Percentiles rank a stretch among this genome's conserved stretches.
phyloP scores from a whole-genome alignment of 2,797 vertebrate species.

The Caiman crocodilus region DNA sequence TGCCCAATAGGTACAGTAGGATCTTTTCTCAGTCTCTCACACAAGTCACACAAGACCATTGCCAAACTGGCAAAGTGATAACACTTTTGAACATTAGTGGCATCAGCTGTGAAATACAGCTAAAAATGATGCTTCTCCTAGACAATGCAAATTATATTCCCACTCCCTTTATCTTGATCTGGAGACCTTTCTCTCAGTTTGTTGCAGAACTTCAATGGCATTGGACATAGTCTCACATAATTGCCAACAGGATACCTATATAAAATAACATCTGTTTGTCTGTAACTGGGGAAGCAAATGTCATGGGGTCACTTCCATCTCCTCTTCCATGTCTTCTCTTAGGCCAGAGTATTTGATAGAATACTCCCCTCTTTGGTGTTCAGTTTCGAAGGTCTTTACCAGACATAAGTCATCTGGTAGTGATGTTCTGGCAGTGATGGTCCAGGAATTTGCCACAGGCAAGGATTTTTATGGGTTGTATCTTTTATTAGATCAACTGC shows the following conservation, averaged over 20 bases:
- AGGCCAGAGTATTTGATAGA: too few relatives aligned
- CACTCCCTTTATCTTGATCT: background rate
- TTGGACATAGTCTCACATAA: background rate
- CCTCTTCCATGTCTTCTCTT: too few relatives aligned
- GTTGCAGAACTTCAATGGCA: background rate
- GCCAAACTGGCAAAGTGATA: background rate
- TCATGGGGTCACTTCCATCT: too few relatives aligned
- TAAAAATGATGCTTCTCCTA: background rate
- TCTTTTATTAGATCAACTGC: too few relatives aligned
- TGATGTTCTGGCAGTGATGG: too few relatives aligned
- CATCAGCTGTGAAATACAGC: background rate
- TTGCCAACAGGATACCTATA: background rate
- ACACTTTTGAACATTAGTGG: background rate
- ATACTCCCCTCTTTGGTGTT: too few relatives aligned
- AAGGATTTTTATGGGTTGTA: too few relatives aligned
- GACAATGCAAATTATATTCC: background rate
- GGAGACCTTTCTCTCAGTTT: background rate
- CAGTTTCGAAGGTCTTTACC: too few relatives aligned
- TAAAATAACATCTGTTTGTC: background rate
- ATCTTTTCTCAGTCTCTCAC: too few relatives aligned
- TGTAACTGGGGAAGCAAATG: background rate
- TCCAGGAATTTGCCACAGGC: too few relatives aligned
- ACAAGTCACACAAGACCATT: background rate
- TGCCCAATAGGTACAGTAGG: background rate
- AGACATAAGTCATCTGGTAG: too few relatives aligned